phyloP scores from a whole-genome alignment of 2,113 vertebrate species.

The Ibidorhyncha struthersii region DNA sequence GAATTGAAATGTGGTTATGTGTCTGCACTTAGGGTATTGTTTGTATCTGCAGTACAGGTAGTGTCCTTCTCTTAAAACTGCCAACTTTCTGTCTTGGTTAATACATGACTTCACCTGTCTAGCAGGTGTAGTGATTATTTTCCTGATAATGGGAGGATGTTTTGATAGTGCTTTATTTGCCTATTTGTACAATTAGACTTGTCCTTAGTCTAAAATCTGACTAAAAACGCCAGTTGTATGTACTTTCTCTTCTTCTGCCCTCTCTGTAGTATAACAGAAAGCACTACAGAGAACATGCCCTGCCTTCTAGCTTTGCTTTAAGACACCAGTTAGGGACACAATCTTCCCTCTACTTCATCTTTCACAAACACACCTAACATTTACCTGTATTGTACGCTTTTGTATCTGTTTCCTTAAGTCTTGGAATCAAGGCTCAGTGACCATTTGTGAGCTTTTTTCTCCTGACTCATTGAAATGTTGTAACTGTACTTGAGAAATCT shows the following conservation, averaged over 20 bases:
- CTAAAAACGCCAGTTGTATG: too few relatives aligned
- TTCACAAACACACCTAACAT: not conserved
- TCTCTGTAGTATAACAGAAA: not conserved
- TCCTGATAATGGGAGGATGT: not conserved
- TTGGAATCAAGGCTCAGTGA: not conserved
- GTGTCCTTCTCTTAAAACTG: not conserved
- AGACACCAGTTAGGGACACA: not conserved
- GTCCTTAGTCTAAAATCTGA: not conserved
- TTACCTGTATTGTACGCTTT: not conserved
- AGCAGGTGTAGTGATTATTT: not conserved
- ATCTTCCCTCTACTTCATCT: not conserved
- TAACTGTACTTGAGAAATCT: not conserved
- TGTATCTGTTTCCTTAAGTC: not conserved
- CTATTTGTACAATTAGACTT: not conserved
- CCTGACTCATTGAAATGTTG: not conserved
- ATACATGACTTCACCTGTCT: not conserved
- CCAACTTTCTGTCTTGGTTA: not conserved
- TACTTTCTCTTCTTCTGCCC: not conserved
- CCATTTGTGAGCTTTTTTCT: not conserved
- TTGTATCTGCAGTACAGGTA: not conserved
- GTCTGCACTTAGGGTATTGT: not conserved
- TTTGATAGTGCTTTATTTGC: not conserved
- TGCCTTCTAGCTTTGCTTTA: not conserved
- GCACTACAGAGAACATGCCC: not conserved
- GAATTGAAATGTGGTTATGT: not conserved